Base-by-base conservation (phyloP, 2,113 vertebrate species). In the Paracanthobrama guichenoti region DNA sequence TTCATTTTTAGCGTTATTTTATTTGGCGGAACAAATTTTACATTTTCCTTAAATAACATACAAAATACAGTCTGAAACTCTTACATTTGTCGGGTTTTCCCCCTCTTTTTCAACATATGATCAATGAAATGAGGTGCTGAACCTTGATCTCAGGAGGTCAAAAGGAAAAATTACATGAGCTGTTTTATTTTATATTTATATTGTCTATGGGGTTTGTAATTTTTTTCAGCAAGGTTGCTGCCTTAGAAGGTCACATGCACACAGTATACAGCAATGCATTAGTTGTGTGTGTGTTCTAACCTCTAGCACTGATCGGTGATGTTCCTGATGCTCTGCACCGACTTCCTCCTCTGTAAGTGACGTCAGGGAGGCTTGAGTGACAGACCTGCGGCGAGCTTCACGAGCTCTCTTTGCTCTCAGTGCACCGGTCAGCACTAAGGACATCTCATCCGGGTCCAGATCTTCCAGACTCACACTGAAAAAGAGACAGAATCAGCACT, bases 381-480 rank as follows among this genome's bases (percentile, higher is more conserved):
- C 20, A 26, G 83, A 82, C 84, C 87, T 62, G 35, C 60, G 89
- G 1, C 53, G 89, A 1, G 28, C 35, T 31, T 88, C 84, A 42
- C 82, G 80, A 3, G 84, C 81, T 35, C 81, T 84, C 31, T 50
- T 53, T 20, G 59, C 64, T 20, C 81, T 84, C 42, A 88, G 50
- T 13, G 62, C 80, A 10, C 87, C 79, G 2, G 84, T 85, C 83
- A 89, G 31, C 59, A 91, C 81, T 78, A 84, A 77, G n/a, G 84
- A 85, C 86, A 91, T 86, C 86, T 89, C 90, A 66, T 87, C 89
- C 18, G 80, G 73, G 73, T 90, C 87, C 81, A 91, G 84, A 71
- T 89, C 86, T 53, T 90, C 89, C 79, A 91, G 67, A 82, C 90
- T 91, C n/a, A 90, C 88, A 88, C 90, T 91, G 84, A 22, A 39